Evolutionary conservation across 2,888 invertebrate species (phyloP).

Genomic region (Anticlea derivata): DNA sequence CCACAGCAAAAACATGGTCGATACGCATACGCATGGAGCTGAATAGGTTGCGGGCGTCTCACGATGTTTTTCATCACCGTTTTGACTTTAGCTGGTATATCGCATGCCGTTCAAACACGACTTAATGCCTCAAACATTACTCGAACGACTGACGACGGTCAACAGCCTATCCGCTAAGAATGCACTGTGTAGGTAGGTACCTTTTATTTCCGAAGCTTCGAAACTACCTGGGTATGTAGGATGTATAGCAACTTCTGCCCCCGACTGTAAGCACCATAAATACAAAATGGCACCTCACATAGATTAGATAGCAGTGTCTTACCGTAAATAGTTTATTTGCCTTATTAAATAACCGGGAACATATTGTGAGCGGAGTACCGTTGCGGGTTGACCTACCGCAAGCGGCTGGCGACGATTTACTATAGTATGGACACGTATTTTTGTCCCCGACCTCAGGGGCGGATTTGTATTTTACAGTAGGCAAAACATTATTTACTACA

Average conservation of each 20-base stretch:
- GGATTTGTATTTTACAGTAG: constrained; percentile 22
- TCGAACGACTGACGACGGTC: too few relatives aligned
- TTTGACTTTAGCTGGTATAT: too few relatives aligned
- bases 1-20: too few relatives aligned
- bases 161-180: too few relatives aligned
- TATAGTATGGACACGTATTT: constrained; percentile 37
- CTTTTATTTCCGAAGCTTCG: not conserved
- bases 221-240: not conserved
- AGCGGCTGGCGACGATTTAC: constrained; percentile 40
- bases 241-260: constrained; percentile 1
- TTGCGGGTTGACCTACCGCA: constrained; percentile 38
- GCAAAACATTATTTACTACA: too few relatives aligned
- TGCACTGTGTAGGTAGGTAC: too few relatives aligned
- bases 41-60: too few relatives aligned
- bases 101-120: too few relatives aligned
- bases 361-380: constrained; percentile 33
- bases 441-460: constrained; percentile 30
- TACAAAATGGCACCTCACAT: constrained; percentile 17
- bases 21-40: too few relatives aligned
- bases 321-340: constrained; percentile 36
- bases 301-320: constrained; percentile 12
- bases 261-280: constrained; percentile 11
- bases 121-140: too few relatives aligned
- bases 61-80: too few relatives aligned
- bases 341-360: constrained; percentile 36